Evolutionary conservation across 2,797 vertebrate genomes (phyloP).

Genomic region (Gallinago stenura): DNA sequence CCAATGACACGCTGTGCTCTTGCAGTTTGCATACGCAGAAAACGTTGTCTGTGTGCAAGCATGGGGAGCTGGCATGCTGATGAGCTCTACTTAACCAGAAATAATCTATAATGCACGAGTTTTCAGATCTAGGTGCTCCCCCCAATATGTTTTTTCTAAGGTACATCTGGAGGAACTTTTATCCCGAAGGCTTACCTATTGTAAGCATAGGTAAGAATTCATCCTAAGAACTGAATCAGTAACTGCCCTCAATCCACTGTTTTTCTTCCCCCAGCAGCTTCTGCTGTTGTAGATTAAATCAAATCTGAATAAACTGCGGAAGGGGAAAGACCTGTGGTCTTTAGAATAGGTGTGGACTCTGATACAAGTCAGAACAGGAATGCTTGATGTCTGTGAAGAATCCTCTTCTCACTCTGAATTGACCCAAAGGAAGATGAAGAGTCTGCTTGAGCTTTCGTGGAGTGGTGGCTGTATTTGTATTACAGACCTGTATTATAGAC

Average conservation of each 20-base stretch:
- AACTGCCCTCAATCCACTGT: neutral
- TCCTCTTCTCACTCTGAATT: neutral
- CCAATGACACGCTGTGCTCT: neutral
- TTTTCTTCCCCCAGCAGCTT: neutral
- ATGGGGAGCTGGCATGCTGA: neutral
- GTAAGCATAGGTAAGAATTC: neutral
- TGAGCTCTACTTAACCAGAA: neutral
- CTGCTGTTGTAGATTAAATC: neutral
- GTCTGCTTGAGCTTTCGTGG: neutral
- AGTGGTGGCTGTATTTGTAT: neutral
- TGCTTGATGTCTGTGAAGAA: neutral
- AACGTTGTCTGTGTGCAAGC: neutral
- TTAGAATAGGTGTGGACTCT: neutral
- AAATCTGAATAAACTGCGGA: neutral
- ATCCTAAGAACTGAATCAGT: neutral
- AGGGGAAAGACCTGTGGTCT: neutral
- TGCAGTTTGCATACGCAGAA: neutral
- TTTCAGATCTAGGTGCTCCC: neutral
- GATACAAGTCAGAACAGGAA: neutral
- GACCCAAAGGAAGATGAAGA: neutral
- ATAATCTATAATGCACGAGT: neutral
- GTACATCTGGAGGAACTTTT: neutral
- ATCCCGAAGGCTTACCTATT: neutral
- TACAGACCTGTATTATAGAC: neutral
- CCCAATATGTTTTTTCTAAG: neutral